These are phyloP conservation scores for Shinisaurus crocodilurus DNA, from an alignment of 2,113 vertebrate species.

Conservation along the genomic window DNA sequence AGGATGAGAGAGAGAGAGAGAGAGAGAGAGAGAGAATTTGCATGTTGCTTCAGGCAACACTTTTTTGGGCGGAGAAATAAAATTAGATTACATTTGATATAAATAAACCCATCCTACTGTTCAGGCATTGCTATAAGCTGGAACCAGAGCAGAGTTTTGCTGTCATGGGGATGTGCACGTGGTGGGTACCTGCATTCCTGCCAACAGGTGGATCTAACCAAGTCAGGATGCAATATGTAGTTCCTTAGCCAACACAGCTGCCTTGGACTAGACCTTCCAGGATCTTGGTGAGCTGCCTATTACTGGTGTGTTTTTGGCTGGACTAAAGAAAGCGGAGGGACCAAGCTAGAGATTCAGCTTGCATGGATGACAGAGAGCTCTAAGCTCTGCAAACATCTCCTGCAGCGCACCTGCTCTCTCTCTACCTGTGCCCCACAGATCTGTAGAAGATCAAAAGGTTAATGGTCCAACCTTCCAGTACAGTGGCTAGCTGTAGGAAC, in stretches of 20 bases:
- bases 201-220: too few species aligned
- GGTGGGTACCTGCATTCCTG: neutral
- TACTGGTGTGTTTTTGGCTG: too few species aligned
- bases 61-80: neutral
- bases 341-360: neutral
- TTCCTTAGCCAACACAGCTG: too few species aligned
- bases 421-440: neutral
- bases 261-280: too few species aligned
- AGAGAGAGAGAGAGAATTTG: neutral
- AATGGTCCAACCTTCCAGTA: neutral
- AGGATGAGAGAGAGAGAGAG: too few species aligned
- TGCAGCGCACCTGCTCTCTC: neutral
- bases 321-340: too few species aligned
- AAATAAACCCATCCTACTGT: neutral
- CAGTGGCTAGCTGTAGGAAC: neutral
- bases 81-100: neutral
- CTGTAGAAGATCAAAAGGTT: neutral
- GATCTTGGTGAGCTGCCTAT: too few species aligned
- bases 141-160: neutral
- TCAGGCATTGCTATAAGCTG: neutral
- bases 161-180: neutral
- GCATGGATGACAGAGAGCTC: neutral
- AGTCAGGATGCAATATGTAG: too few species aligned
- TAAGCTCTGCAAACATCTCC: neutral
- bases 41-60: neutral